Evolutionary conservation across 2,888 invertebrate genomes (phyloP), one percentile per base, ranked within the genome.

Genomic region (Sphinx pinastri): DNA sequence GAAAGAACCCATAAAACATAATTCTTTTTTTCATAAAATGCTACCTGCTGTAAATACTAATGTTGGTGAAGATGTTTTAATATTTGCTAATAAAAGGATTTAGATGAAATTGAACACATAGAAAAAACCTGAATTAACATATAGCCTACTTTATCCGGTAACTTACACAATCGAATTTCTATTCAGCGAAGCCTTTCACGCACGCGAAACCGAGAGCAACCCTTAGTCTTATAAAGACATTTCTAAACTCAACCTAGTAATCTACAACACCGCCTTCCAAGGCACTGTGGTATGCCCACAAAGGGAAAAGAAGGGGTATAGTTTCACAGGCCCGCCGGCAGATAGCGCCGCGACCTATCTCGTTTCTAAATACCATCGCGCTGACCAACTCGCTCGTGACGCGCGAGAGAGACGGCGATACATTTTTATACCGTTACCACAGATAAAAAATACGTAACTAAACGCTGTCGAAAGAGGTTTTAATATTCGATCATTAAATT

Each of bases 311-410:
- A 84, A 86, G 73, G 73, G 76, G 72, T 70, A 70, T 72, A 75
- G 71, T 78, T 79, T 78, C 79, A 77, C 78, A 75, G 79, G 79
- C 77, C 76, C 72, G 77, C 80, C 80, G 80, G 77, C 77, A 81
- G 83, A 85, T 81, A 77, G 79, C 82, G 82, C 79, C 79, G 81
- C 80, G 77, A 72, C 69, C 67, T 75, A 68, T 72, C 77, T 81
- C 78, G 79, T 83, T 84, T 80, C 78, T 76, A 74, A 73, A 74
- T 72, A 77, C 71, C 70, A 76, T 70, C 77, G 76, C 75, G 73
- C 72, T 47, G 71, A 74, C 74, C 71, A 71, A 73, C 72, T 79
- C 81, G 77, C 72, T 79, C 81, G 77, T 81, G 79, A 78, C 70
- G 76, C 67, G 47, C 70, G 74, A 80, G 73, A 13, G 79, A 75